Percentiles rank a stretch among this genome's conserved stretches.
These are phyloP conservation scores for Taenioides sp. DNA, from an alignment of 2,797 vertebrate genomes.

Conservation along the genomic window DNA sequence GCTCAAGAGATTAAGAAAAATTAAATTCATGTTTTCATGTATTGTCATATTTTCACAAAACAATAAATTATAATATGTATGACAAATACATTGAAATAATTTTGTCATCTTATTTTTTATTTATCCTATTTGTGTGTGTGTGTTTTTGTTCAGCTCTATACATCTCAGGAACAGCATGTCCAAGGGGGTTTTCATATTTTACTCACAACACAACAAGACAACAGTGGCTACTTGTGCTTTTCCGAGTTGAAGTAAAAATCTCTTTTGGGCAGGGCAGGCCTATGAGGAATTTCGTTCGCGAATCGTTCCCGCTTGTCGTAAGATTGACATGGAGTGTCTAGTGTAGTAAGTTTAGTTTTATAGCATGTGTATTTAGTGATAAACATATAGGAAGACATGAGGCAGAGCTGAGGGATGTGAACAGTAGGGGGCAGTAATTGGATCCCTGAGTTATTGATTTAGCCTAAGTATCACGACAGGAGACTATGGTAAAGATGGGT, in stretches of 20 bases:
- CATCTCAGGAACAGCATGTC: constrained; percentile 23
- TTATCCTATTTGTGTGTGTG: too few species aligned
- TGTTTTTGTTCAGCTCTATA: neutral
- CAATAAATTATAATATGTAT: too few species aligned
- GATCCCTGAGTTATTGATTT: constrained; percentile 70
- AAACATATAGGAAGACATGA: constrained; percentile 16
- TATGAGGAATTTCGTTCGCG: neutral
- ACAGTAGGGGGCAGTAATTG: constrained; percentile 61
- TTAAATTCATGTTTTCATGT: too few species aligned
- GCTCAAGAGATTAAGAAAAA: too few species aligned
- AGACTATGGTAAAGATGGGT: constrained; percentile 54
- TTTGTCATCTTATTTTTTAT: too few species aligned
- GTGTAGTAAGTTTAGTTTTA: neutral
- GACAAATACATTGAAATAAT: too few species aligned
- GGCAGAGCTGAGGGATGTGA: constrained; percentile 34
- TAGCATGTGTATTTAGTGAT: neutral
- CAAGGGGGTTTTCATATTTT: constrained; percentile 34
- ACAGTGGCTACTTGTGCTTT: constrained; percentile 18
- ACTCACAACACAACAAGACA: constrained; percentile 40
- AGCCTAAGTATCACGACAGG: constrained; percentile 42
- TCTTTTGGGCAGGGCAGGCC: constrained; percentile 16
- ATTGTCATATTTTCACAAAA: too few species aligned
- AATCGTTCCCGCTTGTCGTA: neutral
- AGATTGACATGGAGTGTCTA: neutral
- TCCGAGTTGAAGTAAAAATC: constrained; percentile 18